phyloP scores from a whole-genome alignment of 2,113 vertebrate genomes.

The human region GRCh38 chr14:22439001-22439500 shows the following conservation, averaged over 20 bases:
- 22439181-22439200: background rate
- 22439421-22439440: background rate
- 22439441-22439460: background rate
- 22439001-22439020: constrained; percentile 42
- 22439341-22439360: background rate
- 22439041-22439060: constrained; percentile 58
- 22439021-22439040: background rate
- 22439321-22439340: background rate
- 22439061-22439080: background rate
- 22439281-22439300: background rate
- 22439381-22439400: background rate
- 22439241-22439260: background rate
- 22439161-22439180: background rate
- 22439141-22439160: background rate
- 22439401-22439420: background rate
- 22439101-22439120: background rate
- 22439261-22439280: background rate
- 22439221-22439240: background rate
- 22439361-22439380: background rate
- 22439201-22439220: background rate
- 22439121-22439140: background rate
- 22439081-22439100: background rate
- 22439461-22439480: background rate
- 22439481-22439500: background rate
- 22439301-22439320: background rate